Evolutionary conservation across 2,888 invertebrate species (phyloP), one percentile per base, ranked within the genome.

Genomic region (Chymomyza fuscimana): DNA sequence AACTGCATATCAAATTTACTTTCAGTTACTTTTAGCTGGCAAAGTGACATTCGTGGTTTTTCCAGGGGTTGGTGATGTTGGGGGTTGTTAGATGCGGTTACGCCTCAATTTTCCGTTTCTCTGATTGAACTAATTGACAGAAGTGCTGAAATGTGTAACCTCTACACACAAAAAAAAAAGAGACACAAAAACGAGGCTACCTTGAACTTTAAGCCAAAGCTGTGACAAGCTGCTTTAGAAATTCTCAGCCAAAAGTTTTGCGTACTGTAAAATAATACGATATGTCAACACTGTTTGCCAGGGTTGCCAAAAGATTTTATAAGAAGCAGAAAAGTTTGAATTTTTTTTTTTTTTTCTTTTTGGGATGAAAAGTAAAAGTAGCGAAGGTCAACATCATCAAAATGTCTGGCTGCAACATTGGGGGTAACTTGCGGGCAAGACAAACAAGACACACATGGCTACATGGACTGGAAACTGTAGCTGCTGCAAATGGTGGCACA

Each of bases 371-470:
- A 87, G 88, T 84, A 79, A 85, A 87, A 85, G 88, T 80, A 88
- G 76, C 82, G 86, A 86, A 88, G 84, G 88, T 83, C 88, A 87
- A 89, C 82, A 88, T 81, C 85, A 88, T 87, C 87, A 87, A 85
- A 77, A 80, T 81, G 84, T 83, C 87, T 82, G 88, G 77, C 86
- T 75, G 69, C 19, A 50, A 51, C 25, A 52, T 6, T 15, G 1
- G 19, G 16, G 54, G 54, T 54, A 72, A 71, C 71, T 72, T 78
- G 72, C 63, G 69, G 69, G 69, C 73, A 73, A 25, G 61, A 71
- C 65, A 78, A 72, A 73, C 73, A 75, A 51, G 29, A 69, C 46
- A 65, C 63, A 51, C 63, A 72, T 64, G 62, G 72, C 51, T 63
- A 50, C 70, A 73, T 59, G 63, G 5, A 15, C 32, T 2, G 12